These are phyloP conservation scores for Elephas maximus DNA, from an alignment of 2,113 vertebrate species.

Conservation along the genomic window DNA sequence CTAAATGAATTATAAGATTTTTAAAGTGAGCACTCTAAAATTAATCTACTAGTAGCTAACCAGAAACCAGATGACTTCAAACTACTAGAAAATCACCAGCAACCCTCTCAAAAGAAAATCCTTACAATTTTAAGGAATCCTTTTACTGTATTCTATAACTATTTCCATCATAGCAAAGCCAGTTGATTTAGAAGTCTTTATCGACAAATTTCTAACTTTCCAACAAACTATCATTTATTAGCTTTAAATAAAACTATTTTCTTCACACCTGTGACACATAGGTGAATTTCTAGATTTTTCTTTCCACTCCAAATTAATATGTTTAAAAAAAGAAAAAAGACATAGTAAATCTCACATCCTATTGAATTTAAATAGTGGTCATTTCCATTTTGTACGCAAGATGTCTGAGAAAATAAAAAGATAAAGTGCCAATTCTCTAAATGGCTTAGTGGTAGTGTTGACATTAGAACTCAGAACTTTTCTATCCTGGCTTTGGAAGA, in stretches of 20 bases:
- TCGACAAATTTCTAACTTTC: conserved; percentile 28
- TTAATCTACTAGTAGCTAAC: conserved; percentile 38
- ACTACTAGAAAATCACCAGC: not conserved
- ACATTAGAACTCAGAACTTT: conserved; percentile 30
- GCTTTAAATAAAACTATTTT: conserved; percentile 50
- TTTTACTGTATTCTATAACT: not conserved
- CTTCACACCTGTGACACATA: not conserved
- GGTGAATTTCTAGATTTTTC: not conserved
- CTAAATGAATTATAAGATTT: not conserved
- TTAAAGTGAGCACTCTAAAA: conserved; percentile 24
- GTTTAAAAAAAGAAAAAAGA: not conserved
- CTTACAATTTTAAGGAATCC: not conserved
- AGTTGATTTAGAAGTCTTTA: not conserved
- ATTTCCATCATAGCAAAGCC: not conserved
- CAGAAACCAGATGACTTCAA: conserved; percentile 40
- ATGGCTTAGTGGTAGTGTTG: not conserved
- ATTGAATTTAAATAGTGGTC: conserved; percentile 6
- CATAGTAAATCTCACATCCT: not conserved
- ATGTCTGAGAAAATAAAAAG: not conserved
- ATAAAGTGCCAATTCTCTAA: not conserved
- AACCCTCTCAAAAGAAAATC: conserved; percentile 33
- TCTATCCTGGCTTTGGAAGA: conserved; percentile 3
- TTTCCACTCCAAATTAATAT: conserved; percentile 33
- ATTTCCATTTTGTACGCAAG: conserved; percentile 49
- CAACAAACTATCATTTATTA: conserved; percentile 42